Evolutionary conservation across 2,113 vertebrate genomes (phyloP), one percentile per base, ranked within the genome.

Genomic region (Salvelinus fontinalis): DNA sequence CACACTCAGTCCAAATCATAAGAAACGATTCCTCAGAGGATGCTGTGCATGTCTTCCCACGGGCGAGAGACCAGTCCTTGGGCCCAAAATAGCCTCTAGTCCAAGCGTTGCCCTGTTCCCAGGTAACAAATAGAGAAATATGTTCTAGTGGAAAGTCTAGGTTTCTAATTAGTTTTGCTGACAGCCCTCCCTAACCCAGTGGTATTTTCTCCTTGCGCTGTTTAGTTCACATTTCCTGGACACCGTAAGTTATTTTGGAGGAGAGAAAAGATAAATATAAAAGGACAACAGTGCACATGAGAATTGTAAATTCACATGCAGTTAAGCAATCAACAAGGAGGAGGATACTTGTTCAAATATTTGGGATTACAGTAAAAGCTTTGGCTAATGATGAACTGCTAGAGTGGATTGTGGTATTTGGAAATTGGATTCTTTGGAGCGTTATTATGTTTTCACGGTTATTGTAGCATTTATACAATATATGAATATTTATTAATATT

Each of bases 21-120:
- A 91, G 88, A 75, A 83, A 89, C 82, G 73, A 84, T 85, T 86
- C 79, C 84, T 60, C 3, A 16, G 90, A 81, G 84, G 60, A 68
- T 76, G 79, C 75, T 65, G 44, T 71, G 70, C 8, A 62, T 27
- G 60, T 71, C 39, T 81, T 76, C 71, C 76, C 59, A 59, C 78
- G 68, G 79, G 4, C 29, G 24, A 29, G 26, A 67, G 12, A 54
- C 51, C 51, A 7, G 31, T 67, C 65, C 65, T 18, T 12, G 4
- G 12, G 65, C 65, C 27, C 29, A 31, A 67, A 67, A 29, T 14
- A 67, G 26, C 62, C 26, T 64, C 6, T 14, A 66, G 24, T 29
- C 29, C 13, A 22, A 67, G 12, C 13, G 6, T 5, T 67, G 26
- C 5, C 22, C 51, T 54, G 51, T 54, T 54, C 51, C 14, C 14